Percentiles rank a stretch among this genome's conserved stretches.
phyloP scores from a whole-genome alignment of 2,888 invertebrate species.

The Meliscaeva auricollis region DNA sequence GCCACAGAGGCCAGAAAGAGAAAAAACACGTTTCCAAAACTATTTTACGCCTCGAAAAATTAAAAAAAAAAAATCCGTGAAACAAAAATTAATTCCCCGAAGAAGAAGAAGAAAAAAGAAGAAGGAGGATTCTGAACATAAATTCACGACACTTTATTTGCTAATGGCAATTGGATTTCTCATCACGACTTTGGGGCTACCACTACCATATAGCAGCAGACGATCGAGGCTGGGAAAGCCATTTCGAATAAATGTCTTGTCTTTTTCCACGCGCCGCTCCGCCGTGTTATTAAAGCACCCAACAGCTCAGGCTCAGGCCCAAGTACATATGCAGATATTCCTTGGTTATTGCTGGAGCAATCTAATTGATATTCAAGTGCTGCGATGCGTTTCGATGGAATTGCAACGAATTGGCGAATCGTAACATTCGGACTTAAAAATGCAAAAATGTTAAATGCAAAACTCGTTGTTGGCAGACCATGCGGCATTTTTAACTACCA shows the following conservation, averaged over 20 bases:
- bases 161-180: conserved; percentile 64
- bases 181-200: conserved; percentile 60
- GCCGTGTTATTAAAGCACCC: no score
- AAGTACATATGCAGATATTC: no score
- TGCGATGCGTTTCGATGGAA: conserved; percentile 50
- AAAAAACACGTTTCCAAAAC: conserved; percentile 45
- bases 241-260: conserved; percentile 34
- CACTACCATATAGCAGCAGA: neutral
- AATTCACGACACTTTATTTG: conserved; percentile 48
- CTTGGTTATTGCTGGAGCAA: no score
- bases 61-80: conserved; percentile 23
- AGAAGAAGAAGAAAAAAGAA: conserved; percentile 4
- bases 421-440: neutral
- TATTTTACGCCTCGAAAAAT: conserved; percentile 18
- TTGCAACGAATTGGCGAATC: conserved; percentile 42
- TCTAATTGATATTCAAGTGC: conserved; percentile 73
- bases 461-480: conserved; percentile 11
- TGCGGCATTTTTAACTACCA: conserved; percentile 2
- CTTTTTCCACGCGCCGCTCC: neutral
- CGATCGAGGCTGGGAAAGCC: conserved; percentile 53
- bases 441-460: conserved; percentile 9
- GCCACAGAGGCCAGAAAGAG: neutral
- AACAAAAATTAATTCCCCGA: conserved; percentile 29
- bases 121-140: conserved; percentile 38
- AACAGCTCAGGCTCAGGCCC: no score